Conservation (phyloP, 1,140 invertebrate species). For the Cotesia vestalis region DNA sequence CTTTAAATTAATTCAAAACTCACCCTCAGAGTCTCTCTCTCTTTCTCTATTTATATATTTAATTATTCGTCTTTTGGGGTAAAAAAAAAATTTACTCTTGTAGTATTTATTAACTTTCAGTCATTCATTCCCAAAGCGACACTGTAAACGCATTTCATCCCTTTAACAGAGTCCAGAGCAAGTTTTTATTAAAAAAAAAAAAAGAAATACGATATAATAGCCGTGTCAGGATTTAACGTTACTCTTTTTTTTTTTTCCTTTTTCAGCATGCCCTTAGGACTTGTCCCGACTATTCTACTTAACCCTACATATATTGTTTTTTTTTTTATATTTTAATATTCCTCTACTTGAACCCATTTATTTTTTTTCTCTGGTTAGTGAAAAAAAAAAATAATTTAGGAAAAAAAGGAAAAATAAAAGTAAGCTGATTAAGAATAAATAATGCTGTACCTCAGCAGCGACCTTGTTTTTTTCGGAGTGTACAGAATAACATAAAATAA, state of each 20-base stretch:
- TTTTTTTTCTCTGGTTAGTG: neutral
- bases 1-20: too few species aligned
- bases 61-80: too few species aligned
- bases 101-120: too few species aligned
- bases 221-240: conserved; percentile 7
- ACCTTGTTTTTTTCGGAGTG: neutral
- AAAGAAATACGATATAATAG: neutral
- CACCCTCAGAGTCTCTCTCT: too few species aligned
- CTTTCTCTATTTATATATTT: too few species aligned
- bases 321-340: neutral
- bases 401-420: conserved; percentile 13
- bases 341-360: neutral
- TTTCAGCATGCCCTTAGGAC: neutral
- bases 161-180: neutral
- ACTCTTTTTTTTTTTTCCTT: neutral
- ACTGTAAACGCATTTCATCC: neutral
- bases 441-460: too few species aligned
- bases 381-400: neutral
- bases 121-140: too few species aligned
- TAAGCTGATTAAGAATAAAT: too few species aligned
- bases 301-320: neutral
- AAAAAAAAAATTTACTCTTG: too few species aligned
- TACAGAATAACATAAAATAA: neutral
- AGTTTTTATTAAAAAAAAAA: neutral
- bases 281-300: conserved; percentile 8